Evolutionary conservation across 2,113 vertebrate genomes (phyloP).

Genomic region (Stegostoma tigrinum): DNA sequence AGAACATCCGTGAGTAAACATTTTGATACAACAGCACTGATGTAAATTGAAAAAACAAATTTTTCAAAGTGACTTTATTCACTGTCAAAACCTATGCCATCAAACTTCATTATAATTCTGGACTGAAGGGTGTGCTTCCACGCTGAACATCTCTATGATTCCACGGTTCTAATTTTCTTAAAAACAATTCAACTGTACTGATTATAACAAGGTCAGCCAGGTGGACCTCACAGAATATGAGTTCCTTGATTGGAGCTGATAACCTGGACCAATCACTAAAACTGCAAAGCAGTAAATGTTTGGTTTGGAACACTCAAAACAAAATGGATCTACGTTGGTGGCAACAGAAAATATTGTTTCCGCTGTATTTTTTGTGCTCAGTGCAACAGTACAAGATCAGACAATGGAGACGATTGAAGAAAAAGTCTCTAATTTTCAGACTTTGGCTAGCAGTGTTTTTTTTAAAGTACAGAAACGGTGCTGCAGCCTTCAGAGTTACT

Average conservation of each 20-base stretch:
- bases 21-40: neutral
- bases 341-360: neutral
- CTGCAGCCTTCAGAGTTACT: neutral
- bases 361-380: neutral
- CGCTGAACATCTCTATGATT: too few relatives aligned
- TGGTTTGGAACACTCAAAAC: too few relatives aligned
- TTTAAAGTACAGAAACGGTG: neutral
- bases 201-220: too few relatives aligned
- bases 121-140: too few relatives aligned
- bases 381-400: neutral
- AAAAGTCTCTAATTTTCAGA: neutral
- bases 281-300: neutral
- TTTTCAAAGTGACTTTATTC: neutral
- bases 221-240: too few relatives aligned
- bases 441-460: neutral
- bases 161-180: neutral
- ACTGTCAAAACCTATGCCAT: neutral
- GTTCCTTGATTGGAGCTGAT: too few relatives aligned
- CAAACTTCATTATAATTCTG: neutral
- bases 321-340: neutral
- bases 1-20: neutral
- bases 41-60: neutral
- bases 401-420: neutral
- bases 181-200: neutral
- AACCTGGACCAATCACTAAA: neutral